These are phyloP conservation scores for Sesia bembeciformis DNA, from an alignment of 2,888 invertebrate species.

Conservation along the genomic window DNA sequence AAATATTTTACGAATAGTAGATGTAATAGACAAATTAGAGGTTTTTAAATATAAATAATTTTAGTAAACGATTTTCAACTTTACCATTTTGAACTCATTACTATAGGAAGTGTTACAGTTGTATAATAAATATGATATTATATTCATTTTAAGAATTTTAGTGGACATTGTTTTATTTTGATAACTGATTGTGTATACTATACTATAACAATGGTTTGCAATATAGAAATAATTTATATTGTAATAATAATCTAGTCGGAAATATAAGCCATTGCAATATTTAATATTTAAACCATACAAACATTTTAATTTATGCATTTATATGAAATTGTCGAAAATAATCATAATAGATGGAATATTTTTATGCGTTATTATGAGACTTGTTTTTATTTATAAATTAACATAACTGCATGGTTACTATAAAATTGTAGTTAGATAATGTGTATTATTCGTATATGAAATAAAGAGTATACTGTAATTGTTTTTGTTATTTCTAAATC, in stretches of 20 bases:
- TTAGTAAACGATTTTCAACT: constrained; percentile 1
- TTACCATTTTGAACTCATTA: constrained; percentile 15
- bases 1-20: neutral
- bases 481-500: neutral
- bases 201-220: constrained; percentile 7
- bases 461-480: neutral
- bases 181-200: neutral
- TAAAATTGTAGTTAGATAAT: constrained; percentile 22
- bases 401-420: constrained; percentile 48
- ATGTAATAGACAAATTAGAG: constrained; percentile 1
- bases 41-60: neutral
- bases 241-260: constrained; percentile 70
- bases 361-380: too few species aligned
- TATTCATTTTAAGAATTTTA: neutral
- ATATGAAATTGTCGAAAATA: neutral
- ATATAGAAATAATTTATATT: constrained; percentile 10
- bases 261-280: constrained; percentile 72
- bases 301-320: constrained; percentile 13
- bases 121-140: neutral
- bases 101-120: neutral
- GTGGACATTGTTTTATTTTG: neutral
- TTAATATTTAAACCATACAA: constrained; percentile 18
- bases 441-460: constrained; percentile 12
- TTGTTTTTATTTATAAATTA: constrained; percentile 18
- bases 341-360: neutral